Evolutionary conservation across 2,113 vertebrate genomes (phyloP).

Genomic region (Diphyllodes magnificus): DNA sequence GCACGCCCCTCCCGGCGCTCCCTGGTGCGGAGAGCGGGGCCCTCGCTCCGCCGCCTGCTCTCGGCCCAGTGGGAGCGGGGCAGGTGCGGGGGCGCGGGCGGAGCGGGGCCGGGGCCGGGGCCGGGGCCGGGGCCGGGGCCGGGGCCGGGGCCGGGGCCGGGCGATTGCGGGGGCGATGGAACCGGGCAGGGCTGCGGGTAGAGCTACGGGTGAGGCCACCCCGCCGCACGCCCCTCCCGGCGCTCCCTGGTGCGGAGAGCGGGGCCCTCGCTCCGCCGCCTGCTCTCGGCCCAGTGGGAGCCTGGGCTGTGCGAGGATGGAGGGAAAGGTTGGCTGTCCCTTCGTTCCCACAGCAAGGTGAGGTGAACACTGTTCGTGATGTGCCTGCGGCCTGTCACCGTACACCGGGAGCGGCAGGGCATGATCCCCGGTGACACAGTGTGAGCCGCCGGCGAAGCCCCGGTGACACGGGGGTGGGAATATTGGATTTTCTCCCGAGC

Average conservation of each 20-base stretch:
- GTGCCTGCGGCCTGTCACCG: background rate
- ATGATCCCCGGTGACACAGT: background rate
- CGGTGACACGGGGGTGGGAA: background rate
- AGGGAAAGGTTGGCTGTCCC: background rate
- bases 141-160: no score
- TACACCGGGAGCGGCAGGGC: background rate
- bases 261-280: background rate
- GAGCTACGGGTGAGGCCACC: background rate
- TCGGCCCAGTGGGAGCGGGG: background rate
- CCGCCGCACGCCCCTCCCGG: background rate
- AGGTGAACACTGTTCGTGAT: background rate
- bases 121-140: no score
- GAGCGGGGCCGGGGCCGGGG: no score
- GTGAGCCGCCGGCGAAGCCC: background rate
- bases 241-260: background rate
- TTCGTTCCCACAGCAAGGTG: background rate
- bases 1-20: background rate
- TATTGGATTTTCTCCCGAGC: background rate
- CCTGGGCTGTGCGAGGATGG: background rate
- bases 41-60: background rate
- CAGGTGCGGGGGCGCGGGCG: no score
- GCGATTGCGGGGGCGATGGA: background rate
- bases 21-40: background rate
- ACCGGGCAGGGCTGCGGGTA: background rate
- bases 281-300: background rate